Evolutionary conservation across 1,140 invertebrate genomes (phyloP).

Genomic region (Rhyzopertha dominica): DNA sequence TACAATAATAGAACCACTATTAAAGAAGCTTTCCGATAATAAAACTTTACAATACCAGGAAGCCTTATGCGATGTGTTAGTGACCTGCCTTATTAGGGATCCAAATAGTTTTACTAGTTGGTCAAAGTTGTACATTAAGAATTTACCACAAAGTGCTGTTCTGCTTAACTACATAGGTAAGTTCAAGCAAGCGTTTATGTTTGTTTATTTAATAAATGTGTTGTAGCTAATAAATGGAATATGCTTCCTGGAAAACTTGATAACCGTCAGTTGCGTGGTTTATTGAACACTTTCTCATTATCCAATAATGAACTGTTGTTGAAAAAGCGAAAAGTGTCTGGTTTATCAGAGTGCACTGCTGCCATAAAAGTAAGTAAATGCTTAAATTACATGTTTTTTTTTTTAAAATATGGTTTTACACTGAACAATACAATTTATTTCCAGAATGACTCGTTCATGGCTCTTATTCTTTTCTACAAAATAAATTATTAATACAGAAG

Average conservation of each 20-base stretch:
- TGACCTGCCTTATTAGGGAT: slow-evolving; percentile 49
- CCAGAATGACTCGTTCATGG: too few relatives aligned
- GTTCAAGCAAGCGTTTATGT: slow-evolving; percentile 17
- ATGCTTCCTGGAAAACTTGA: slow-evolving; percentile 13
- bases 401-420: too few relatives aligned
- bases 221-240: slow-evolving; percentile 19
- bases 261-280: slow-evolving; percentile 22
- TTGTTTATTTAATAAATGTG: slow-evolving; percentile 11
- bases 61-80: slow-evolving; percentile 46
- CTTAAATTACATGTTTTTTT: background rate
- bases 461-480: too few relatives aligned
- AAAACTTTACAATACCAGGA: slow-evolving; percentile 41
- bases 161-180: slow-evolving; percentile 50
- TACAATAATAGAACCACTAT: slow-evolving; percentile 47
- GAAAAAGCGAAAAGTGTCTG: slow-evolving; percentile 33
- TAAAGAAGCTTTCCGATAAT: slow-evolving; percentile 45
- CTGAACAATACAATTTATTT: too few relatives aligned
- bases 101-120: slow-evolving; percentile 50
- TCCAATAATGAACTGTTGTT: slow-evolving; percentile 31
- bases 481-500: too few relatives aligned
- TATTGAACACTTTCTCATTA: slow-evolving; percentile 24
- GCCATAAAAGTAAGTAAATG: slow-evolving; percentile 29
- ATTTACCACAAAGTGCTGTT: slow-evolving; percentile 48
- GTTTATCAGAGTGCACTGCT: slow-evolving; percentile 26
- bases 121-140: slow-evolving; percentile 52